Evolutionary conservation across 2,113 vertebrate genomes (phyloP).

Genomic region (Crypturellus undulatus): DNA sequence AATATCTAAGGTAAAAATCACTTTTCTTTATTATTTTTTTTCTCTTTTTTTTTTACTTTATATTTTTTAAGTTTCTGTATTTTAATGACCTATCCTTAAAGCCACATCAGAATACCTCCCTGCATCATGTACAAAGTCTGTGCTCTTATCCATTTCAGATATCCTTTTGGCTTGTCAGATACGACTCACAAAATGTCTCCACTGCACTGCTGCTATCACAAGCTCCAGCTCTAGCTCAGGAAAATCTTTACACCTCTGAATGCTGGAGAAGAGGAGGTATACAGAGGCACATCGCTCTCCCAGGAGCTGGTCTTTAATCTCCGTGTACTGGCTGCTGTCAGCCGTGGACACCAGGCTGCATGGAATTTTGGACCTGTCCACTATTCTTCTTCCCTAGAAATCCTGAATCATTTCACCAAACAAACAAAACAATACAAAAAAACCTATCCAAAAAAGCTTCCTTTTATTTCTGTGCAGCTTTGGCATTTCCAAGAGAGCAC

Average conservation of each 20-base stretch:
- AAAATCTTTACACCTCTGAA: not conserved
- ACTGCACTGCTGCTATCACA: not conserved
- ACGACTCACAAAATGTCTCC: not conserved
- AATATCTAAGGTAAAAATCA: not conserved
- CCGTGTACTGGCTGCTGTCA: not conserved
- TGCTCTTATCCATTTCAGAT: not conserved
- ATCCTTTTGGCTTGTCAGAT: not conserved
- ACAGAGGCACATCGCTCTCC: not conserved
- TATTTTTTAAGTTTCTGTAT: not conserved
- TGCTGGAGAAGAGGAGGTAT: not conserved
- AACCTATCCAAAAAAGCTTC: not conserved
- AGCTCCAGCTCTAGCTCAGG: not conserved
- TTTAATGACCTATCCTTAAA: not conserved
- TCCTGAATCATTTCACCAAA: not conserved
- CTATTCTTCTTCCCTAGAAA: not conserved
- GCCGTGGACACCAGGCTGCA: not conserved
- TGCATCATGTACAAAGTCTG: not conserved
- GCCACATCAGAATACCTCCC: not conserved
- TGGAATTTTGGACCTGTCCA: not conserved
- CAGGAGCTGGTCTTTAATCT: not conserved
- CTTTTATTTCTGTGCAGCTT: not conserved
- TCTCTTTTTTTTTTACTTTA: not conserved
- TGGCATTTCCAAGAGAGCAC: constrained; percentile 16
- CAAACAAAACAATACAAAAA: not conserved
- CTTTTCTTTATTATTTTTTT: not conserved